Evolutionary conservation across 1,140 invertebrate genomes (phyloP).

Genomic region (Drosophila baimaii): DNA sequence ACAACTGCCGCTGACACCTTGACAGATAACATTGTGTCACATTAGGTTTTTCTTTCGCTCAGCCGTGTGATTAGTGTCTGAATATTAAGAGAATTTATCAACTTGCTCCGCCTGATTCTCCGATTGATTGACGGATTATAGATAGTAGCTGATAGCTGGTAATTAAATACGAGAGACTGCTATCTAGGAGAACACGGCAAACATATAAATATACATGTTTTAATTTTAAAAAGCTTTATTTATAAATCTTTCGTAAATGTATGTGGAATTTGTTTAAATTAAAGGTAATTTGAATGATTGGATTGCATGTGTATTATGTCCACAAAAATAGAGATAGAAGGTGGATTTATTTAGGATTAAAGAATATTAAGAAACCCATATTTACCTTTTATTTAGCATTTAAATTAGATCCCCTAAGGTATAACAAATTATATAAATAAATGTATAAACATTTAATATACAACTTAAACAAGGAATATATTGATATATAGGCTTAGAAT

Average conservation of each 20-base stretch:
- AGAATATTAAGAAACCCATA: too few species aligned
- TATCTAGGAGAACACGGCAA: background rate
- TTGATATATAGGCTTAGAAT: background rate
- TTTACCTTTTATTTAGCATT: too few species aligned
- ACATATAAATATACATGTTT: background rate
- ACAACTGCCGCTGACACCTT: slow-evolving; percentile 73
- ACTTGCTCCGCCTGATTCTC: slow-evolving; percentile 2
- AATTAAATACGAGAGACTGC: slow-evolving; percentile 17
- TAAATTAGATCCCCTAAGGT: too few species aligned
- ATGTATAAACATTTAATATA: background rate
- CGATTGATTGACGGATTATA: slow-evolving; percentile 49
- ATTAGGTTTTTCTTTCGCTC: slow-evolving; percentile 37
- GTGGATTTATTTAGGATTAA: too few species aligned
- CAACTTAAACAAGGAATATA: background rate
- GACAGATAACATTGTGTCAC: slow-evolving; percentile 73
- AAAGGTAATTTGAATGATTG: too few species aligned
- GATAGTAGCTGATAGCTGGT: slow-evolving; percentile 19
- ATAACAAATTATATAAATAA: background rate
- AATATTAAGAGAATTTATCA: slow-evolving; percentile 47
- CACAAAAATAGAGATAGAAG: too few species aligned
- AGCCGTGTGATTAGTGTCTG: slow-evolving; percentile 60
- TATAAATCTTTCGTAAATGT: too few species aligned
- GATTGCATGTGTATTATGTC: too few species aligned
- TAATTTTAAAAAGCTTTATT: too few species aligned
- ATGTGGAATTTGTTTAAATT: too few species aligned